Percentiles rank a stretch among this genome's conserved stretches.
phyloP scores from a whole-genome alignment of 2,113 vertebrate genomes.

The Hassar affinis region DNA sequence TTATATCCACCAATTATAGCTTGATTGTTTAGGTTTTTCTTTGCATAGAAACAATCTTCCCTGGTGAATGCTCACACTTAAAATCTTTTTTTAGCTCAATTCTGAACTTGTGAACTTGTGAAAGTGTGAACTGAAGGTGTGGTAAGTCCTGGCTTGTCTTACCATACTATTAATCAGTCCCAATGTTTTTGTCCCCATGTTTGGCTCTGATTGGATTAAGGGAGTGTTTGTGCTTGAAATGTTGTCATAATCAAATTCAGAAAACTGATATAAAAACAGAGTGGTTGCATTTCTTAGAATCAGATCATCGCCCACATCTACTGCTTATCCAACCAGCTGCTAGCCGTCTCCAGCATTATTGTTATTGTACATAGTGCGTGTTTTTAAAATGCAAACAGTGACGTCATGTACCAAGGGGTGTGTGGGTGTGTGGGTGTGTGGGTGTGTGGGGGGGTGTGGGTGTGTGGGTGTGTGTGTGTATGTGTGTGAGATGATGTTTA shows the following conservation, averaged over 20 bases:
- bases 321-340: background rate
- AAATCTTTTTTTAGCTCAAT: no score
- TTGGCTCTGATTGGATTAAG: background rate
- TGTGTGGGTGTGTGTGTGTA: no score
- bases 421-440: background rate
- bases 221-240: background rate
- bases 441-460: background rate
- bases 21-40: background rate
- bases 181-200: background rate
- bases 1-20: no score
- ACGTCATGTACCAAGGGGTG: background rate
- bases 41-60: background rate
- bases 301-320: background rate
- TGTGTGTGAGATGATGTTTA: background rate
- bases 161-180: background rate
- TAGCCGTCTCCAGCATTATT: background rate
- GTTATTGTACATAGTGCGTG: conserved; percentile 14
- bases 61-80: background rate
- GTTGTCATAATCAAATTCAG: background rate
- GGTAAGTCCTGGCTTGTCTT: background rate
- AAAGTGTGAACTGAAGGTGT: background rate
- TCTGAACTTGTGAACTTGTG: no score
- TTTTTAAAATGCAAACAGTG: background rate
- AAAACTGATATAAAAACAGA: background rate
- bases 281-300: background rate